phyloP scores from a whole-genome alignment of 2,797 vertebrate species.

The Halcyon smyrnensis region DNA sequence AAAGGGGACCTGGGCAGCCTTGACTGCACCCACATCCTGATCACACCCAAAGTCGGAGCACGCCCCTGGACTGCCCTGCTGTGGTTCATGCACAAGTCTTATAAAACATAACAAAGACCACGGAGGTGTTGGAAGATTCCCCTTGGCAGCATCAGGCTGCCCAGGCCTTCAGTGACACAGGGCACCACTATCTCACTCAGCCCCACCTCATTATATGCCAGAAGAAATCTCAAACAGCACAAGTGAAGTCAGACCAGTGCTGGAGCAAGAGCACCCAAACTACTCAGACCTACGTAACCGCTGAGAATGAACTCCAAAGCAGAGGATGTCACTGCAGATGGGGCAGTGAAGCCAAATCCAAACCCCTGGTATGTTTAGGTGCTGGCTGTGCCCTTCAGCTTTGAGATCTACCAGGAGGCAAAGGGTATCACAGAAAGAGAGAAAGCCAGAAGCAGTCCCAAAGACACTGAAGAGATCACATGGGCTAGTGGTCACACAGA shows the following conservation, averaged over 20 bases:
- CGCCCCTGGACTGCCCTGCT: not conserved
- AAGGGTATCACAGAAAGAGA: not conserved
- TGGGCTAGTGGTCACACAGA: not conserved
- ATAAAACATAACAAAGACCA: not conserved
- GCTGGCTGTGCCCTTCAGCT: not conserved
- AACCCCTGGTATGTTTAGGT: not conserved
- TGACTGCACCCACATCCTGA: slow-evolving; percentile 20
- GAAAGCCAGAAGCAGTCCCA: not conserved
- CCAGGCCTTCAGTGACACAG: not conserved
- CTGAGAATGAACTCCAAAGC: not conserved
- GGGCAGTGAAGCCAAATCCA: not conserved
- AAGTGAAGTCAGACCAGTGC: not conserved
- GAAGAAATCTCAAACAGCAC: not conserved
- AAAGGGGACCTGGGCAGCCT: not conserved
- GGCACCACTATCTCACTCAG: not conserved
- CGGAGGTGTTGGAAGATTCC: not conserved
- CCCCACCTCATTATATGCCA: not conserved
- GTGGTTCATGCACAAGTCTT: not conserved
- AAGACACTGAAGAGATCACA: not conserved
- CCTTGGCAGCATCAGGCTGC: not conserved
- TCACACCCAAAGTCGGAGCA: not conserved
- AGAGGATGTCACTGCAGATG: not conserved
- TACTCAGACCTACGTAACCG: not conserved
- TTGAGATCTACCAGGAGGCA: not conserved
- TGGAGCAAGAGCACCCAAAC: not conserved